phyloP scores from a whole-genome alignment of 2,888 invertebrate species.

The Ypsolopha sequella region DNA sequence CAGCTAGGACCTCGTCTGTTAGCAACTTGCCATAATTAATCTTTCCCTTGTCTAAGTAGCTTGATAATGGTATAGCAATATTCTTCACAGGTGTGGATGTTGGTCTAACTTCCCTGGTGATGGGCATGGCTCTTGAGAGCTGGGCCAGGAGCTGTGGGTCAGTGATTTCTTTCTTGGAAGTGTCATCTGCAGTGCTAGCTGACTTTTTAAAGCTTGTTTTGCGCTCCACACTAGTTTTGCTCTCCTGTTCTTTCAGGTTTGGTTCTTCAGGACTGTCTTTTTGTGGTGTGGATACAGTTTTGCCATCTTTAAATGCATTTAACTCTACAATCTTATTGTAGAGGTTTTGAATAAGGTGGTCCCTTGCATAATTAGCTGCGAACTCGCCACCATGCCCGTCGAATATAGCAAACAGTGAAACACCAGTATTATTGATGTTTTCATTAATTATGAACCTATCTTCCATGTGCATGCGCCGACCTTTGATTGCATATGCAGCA shows the following conservation, averaged over 20 bases:
- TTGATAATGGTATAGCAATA: constrained; percentile 63
- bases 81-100: constrained; percentile 51
- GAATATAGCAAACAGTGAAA: constrained; percentile 92
- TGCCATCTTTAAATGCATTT: constrained; percentile 76
- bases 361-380: constrained; percentile 93
- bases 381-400: constrained; percentile 97
- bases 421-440: constrained; percentile 86
- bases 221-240: constrained; percentile 50
- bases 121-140: constrained; percentile 71
- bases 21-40: constrained; percentile 86
- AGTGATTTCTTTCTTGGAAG: constrained; percentile 72
- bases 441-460: constrained; percentile 92
- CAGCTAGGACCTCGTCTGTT: constrained; percentile 88
- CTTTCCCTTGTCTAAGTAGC: constrained; percentile 80
- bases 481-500: constrained; percentile 92
- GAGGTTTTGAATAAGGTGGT: constrained; percentile 85
- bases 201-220: constrained; percentile 78
- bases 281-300: constrained; percentile 36
- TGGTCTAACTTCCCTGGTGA: constrained; percentile 72
- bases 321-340: constrained; percentile 82
- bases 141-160: constrained; percentile 77
- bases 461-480: constrained; percentile 92
- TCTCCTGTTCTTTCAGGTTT: constrained; percentile 53
- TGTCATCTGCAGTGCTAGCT: constrained; percentile 72
- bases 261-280: constrained; percentile 41